phyloP scores from a whole-genome alignment of 2,113 vertebrate species.

The Chrysemys picta region DNA sequence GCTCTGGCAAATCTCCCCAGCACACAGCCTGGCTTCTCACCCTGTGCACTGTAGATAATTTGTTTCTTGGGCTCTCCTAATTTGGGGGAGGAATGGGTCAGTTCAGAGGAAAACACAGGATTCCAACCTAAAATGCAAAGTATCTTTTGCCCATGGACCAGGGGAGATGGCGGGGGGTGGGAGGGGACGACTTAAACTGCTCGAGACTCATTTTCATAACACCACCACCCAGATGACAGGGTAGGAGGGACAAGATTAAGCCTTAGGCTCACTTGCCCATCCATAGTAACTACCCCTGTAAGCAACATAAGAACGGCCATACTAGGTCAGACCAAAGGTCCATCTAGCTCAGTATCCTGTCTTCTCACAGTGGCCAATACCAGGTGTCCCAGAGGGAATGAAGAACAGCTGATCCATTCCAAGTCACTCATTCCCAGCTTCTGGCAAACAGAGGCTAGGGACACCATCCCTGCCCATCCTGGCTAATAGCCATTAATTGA shows the following conservation, averaged over 20 bases:
- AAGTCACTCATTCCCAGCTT: too few species aligned
- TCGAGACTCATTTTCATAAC: neutral
- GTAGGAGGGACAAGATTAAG: neutral
- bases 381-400: too few species aligned
- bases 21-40: neutral
- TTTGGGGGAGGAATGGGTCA: neutral
- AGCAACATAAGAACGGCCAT: neutral
- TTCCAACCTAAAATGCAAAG: neutral
- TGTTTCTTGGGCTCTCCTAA: neutral
- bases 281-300: neutral
- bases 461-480: too few species aligned
- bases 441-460: too few species aligned
- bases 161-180: neutral
- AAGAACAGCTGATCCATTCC: too few species aligned
- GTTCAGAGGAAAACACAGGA: neutral
- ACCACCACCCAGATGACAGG: neutral
- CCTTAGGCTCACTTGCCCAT: neutral
- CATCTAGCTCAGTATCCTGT: too few species aligned
- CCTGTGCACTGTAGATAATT: neutral
- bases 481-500: too few species aligned
- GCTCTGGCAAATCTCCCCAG: neutral
- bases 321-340: too few species aligned
- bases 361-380: too few species aligned
- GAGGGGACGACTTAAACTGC: too few species aligned
- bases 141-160: neutral